These are phyloP conservation scores for Carollia perspicillata DNA, from an alignment of 2,113 vertebrate genomes.

Conservation along the genomic window DNA sequence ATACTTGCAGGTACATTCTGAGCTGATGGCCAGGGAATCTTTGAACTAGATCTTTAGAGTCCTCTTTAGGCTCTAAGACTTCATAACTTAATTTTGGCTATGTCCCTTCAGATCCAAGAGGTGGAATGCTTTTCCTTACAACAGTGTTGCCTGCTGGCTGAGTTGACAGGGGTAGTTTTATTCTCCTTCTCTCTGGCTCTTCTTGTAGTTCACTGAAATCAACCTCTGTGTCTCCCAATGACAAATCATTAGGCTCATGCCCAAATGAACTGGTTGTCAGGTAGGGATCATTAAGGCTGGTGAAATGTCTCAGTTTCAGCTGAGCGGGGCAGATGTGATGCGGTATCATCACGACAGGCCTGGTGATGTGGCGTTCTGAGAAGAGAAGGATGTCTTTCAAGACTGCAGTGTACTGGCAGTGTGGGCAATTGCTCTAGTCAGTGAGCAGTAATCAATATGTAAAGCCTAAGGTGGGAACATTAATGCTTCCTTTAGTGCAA, in stretches of 20 bases:
- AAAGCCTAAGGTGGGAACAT: not conserved
- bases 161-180: slow-evolving; percentile 14
- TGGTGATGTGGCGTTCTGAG: not conserved
- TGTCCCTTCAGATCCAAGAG: not conserved
- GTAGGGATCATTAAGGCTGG: not conserved
- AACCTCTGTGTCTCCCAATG: not conserved
- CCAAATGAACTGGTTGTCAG: slow-evolving; percentile 34
- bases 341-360: not conserved
- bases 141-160: not conserved
- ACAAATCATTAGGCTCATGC: slow-evolving; percentile 30
- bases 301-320: slow-evolving; percentile 27
- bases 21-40: not conserved
- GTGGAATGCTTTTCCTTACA: not conserved
- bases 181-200: slow-evolving; percentile 25
- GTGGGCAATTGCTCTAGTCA: not conserved
- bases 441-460: not conserved
- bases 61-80: not conserved
- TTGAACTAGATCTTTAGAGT: not conserved
- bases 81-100: slow-evolving; percentile 22
- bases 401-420: not conserved
- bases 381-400: not conserved
- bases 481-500: slow-evolving; percentile 2
- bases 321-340: not conserved
- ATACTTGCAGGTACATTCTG: not conserved
- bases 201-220: slow-evolving; percentile 22